These are phyloP conservation scores for Manis javanica DNA, from an alignment of 2,797 vertebrate species.

Conservation along the genomic window DNA sequence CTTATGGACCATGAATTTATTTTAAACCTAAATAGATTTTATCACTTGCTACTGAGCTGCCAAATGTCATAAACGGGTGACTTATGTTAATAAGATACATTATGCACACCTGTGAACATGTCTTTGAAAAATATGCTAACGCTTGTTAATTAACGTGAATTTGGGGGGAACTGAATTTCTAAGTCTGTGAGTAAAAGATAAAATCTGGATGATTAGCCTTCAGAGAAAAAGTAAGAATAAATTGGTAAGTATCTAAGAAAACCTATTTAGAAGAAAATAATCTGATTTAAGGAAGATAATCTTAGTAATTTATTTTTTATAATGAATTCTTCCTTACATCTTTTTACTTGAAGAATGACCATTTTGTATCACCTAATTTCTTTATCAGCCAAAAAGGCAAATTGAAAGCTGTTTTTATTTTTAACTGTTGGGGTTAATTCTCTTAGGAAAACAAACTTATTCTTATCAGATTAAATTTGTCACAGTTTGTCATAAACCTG, in stretches of 20 bases:
- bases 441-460: background rate
- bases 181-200: background rate
- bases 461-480: conserved; percentile 5
- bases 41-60: background rate
- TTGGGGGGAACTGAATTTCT: background rate
- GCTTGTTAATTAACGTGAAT: background rate
- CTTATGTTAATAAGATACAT: background rate
- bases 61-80: background rate
- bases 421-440: background rate
- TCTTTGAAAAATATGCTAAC: background rate
- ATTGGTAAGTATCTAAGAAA: background rate
- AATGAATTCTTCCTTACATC: background rate
- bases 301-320: background rate
- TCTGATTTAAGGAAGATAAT: background rate
- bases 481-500: background rate
- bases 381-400: background rate
- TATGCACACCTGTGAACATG: background rate
- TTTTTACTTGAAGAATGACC: background rate
- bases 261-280: background rate
- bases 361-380: background rate
- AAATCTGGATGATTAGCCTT: background rate
- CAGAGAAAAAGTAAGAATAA: background rate
- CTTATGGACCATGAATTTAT: background rate
- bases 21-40: background rate
- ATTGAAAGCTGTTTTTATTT: background rate